These are phyloP conservation scores for Tinea pellionella DNA, from an alignment of 2,888 invertebrate species.

Conservation along the genomic window DNA sequence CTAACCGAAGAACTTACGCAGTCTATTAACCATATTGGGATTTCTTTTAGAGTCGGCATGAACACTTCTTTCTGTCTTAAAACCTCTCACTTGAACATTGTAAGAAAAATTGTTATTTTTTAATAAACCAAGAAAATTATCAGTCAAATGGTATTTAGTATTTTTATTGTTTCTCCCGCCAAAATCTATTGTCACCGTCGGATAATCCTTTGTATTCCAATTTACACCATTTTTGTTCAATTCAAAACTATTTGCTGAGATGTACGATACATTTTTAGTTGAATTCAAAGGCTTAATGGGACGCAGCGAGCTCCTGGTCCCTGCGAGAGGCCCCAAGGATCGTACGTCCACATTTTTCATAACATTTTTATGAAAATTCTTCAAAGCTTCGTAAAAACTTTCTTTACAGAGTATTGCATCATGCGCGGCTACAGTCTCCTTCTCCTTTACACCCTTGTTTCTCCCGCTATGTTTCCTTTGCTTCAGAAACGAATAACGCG, in stretches of 20 bases:
- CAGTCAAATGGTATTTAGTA: slow-evolving; percentile 29
- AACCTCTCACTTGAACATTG: slow-evolving; percentile 73
- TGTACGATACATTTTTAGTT: slow-evolving; percentile 40
- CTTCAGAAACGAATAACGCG: slow-evolving; percentile 53
- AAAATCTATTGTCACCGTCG: slow-evolving; percentile 37
- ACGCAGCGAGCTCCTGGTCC: slow-evolving; percentile 23
- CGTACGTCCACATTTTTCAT: slow-evolving; percentile 44
- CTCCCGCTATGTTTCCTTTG: slow-evolving; percentile 47
- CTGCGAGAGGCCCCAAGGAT: slow-evolving; percentile 23
- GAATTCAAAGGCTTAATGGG: slow-evolving; percentile 30
- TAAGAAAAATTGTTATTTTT: slow-evolving; percentile 33
- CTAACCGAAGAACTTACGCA: slow-evolving; percentile 67
- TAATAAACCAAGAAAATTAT: slow-evolving; percentile 41
- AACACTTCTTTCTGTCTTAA: slow-evolving; percentile 82
- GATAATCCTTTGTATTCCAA: slow-evolving; percentile 27
- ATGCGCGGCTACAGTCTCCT: slow-evolving; percentile 28
- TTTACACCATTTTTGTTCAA: slow-evolving; percentile 44
- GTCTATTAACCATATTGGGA: slow-evolving; percentile 75
- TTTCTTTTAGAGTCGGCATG: slow-evolving; percentile 78
- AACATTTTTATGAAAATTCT: slow-evolving; percentile 56
- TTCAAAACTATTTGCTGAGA: slow-evolving; percentile 51
- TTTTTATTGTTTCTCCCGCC: slow-evolving; percentile 24
- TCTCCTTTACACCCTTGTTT: slow-evolving; percentile 44
- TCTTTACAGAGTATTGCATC: slow-evolving; percentile 50
- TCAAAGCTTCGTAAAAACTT: slow-evolving; percentile 47